Conservation (phyloP, 2,113 vertebrate genomes). For the Clinocottus analis region DNA sequence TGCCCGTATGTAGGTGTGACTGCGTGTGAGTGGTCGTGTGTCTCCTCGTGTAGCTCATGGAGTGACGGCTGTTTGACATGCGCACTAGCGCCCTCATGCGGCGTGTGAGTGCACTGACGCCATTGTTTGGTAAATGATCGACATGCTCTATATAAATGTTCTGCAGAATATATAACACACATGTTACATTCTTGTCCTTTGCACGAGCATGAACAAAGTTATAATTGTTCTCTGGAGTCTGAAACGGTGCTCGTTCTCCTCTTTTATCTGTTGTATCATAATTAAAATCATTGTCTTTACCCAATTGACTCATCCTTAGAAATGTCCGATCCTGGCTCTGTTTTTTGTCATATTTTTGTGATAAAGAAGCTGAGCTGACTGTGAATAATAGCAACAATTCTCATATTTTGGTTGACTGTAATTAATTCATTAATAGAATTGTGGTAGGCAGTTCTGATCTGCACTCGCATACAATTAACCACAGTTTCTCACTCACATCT, state of each 20-base stretch:
- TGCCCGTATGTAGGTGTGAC: not conserved
- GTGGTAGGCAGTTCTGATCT: not conserved
- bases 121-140: not conserved
- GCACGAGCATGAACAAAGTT: not conserved
- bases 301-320: not conserved
- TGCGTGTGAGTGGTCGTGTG: not conserved
- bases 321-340: slow-evolving; percentile 9
- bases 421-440: not conserved
- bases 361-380: not conserved
- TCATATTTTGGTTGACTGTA: not conserved
- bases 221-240: not conserved
- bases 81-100: slow-evolving; percentile 53
- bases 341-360: not conserved
- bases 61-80: not conserved
- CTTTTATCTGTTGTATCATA: not conserved
- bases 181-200: not conserved
- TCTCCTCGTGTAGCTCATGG: too few relatives aligned
- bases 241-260: not conserved
- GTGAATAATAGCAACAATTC: not conserved
- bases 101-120: slow-evolving; percentile 1
- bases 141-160: not conserved
- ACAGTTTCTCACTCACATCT: not conserved
- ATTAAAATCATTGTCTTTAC: not conserved
- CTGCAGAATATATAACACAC: not conserved
- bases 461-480: too few relatives aligned